These are phyloP conservation scores for Empis stercorea DNA, from an alignment of 2,888 invertebrate species.

Conservation along the genomic window DNA sequence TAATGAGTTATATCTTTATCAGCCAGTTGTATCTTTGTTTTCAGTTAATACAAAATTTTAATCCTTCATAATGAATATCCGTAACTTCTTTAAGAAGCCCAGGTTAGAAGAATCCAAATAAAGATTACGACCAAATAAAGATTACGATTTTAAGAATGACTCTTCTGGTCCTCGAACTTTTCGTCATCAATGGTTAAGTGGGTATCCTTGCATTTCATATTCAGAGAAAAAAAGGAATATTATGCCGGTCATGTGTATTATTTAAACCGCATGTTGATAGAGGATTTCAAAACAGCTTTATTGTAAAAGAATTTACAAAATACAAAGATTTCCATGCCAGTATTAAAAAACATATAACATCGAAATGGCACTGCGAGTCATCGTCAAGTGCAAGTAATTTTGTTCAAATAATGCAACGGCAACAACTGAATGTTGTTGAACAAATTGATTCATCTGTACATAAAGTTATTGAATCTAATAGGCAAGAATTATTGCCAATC, in stretches of 20 bases:
- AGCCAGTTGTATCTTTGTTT: no score
- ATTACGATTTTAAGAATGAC: constrained; percentile 1
- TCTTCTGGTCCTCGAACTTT: background rate
- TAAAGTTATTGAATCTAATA: constrained; percentile 3
- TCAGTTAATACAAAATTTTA: no score
- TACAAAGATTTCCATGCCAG: constrained; percentile 19
- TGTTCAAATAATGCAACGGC: constrained; percentile 5
- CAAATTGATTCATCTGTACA: constrained; percentile 8
- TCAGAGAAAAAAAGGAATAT: constrained; percentile 14
- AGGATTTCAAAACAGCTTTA: constrained; percentile 19
- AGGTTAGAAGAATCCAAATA: no score
- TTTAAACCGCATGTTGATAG: constrained; percentile 15
- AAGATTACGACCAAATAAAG: no score
- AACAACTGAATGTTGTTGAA: constrained; percentile 9
- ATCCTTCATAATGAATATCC: no score
- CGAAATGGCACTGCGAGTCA: constrained; percentile 17
- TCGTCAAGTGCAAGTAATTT: constrained; percentile 19
- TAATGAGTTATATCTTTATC: no score
- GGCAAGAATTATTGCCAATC: constrained; percentile 10
- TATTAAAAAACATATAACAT: constrained; percentile 15
- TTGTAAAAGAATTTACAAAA: constrained; percentile 16
- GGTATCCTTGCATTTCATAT: no score
- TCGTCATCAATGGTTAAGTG: constrained; percentile 1
- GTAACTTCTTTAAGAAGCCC: no score
- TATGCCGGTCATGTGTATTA: constrained; percentile 18